Percentiles rank a stretch among this genome's conserved stretches.
Conservation (phyloP, 2,888 invertebrate genomes). For the Eupithecia inturbata region DNA sequence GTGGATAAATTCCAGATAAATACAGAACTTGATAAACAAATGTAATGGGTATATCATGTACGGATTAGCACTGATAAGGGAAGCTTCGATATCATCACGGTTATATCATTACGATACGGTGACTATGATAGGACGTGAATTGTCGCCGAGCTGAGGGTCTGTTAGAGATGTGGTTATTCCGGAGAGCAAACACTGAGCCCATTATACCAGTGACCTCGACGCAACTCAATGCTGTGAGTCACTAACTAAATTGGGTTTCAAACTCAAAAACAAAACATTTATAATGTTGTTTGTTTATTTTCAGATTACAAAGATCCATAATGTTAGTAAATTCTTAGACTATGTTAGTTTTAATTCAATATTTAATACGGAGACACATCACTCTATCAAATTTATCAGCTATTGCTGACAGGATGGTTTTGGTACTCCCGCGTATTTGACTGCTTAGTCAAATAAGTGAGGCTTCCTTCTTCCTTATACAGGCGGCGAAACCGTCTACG, state of each 20-base stretch:
- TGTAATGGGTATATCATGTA: conserved; percentile 66
- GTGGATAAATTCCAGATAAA: conserved; percentile 46
- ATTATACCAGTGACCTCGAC: conserved; percentile 53
- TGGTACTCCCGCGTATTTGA: no score
- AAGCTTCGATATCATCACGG: conserved; percentile 32
- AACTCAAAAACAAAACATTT: not conserved
- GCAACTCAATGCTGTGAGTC: conserved; percentile 58
- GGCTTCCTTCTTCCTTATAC: no score
- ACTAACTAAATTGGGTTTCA: not conserved
- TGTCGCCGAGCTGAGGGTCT: conserved; percentile 20
- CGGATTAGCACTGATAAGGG: conserved; percentile 56
- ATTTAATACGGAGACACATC: no score
- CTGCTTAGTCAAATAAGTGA: no score
- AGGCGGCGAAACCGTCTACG: no score
- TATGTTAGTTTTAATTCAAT: no score
- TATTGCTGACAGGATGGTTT: no score
- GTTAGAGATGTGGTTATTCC: conserved; percentile 66
- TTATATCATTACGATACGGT: conserved; percentile 33
- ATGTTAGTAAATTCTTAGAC: no score
- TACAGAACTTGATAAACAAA: conserved; percentile 51
- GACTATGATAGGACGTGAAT: conserved; percentile 40
- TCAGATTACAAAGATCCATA: no score
- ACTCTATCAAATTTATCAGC: no score
- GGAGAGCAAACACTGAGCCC: conserved; percentile 64
- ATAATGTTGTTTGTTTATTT: no score